Evolutionary conservation across 2,888 invertebrate genomes (phyloP), one percentile per base, ranked within the genome.

Genomic region (Eupithecia centaureata): DNA sequence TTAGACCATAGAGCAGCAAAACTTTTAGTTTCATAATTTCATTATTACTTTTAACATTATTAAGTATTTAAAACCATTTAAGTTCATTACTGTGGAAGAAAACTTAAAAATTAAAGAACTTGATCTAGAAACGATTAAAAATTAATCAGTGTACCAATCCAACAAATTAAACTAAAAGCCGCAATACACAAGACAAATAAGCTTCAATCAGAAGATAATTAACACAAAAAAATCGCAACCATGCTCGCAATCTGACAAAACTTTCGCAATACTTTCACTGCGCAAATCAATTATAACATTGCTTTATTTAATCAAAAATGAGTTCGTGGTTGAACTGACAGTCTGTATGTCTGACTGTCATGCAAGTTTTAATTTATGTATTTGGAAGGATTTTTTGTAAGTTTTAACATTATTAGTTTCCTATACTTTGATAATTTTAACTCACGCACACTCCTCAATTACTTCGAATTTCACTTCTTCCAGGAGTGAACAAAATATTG

Each of bases 231-330:
- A 74, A 74, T 27, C 22, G 66, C 61, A 76, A 65, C 28, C n/a
- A 71, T 71, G 71, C 68, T 70, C 63, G 42, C 63, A 57, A 79
- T 78, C 75, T 77, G 73, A 61, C 52, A 67, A 68, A 71, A 78
- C 82, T 81, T 79, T 83, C 76, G 79, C 79, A 69, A 62, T 70
- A 71, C 82, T 84, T 84, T 84, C 83, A 77, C 84, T 77, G 58
- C 4, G 73, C 73, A 70, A 80, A 83, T 83, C 79, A 82, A 82
- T 82, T 82, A 78, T 66, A 54, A 64, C 61, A 58, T 67, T 69
- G 73, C 73, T 77, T 78, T 76, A 73, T 76, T 81, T 80, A 79
- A 82, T 80, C 77, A 79, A 76, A 73, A 76, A 67, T 65, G 65
- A 62, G 30, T 61, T 63, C 61, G 28, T 38, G 12, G 42, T 68